Conservation (phyloP, 2,797 vertebrate species). For the Bryconaethiops microstoma region DNA sequence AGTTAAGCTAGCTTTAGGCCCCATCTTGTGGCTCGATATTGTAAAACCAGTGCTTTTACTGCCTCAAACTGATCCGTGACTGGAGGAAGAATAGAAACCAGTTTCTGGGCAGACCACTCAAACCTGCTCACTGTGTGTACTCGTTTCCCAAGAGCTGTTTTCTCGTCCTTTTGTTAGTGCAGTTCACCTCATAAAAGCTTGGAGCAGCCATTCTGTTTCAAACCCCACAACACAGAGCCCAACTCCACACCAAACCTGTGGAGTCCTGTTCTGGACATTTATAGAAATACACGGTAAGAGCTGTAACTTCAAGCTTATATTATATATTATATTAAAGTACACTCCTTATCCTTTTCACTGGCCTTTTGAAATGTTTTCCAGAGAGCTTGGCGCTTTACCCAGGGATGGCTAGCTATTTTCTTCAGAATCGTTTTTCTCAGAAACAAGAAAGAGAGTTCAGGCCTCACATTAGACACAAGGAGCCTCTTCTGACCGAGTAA, state of each 20-base stretch:
- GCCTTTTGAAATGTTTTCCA: no score
- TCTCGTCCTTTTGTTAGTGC: constrained; percentile 18
- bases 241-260: neutral
- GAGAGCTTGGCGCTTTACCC: neutral
- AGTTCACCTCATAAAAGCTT: neutral
- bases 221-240: neutral
- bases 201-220: neutral
- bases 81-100: no score
- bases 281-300: neutral
- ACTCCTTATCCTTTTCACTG: no score
- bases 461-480: constrained; percentile 51
- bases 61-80: neutral
- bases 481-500: constrained; percentile 54
- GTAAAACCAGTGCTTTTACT: neutral
- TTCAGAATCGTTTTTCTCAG: neutral
- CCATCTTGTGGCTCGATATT: constrained; percentile 48
- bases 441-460: constrained; percentile 41
- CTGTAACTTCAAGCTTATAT: no score
- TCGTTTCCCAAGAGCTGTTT: neutral
- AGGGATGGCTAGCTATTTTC: neutral
- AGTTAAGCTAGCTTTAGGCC: constrained; percentile 25
- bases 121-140: neutral
- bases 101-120: neutral
- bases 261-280: neutral
- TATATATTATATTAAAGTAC: no score